These are phyloP conservation scores for Nannoperca obscura DNA, from an alignment of 2,797 vertebrate species.

Conservation along the genomic window DNA sequence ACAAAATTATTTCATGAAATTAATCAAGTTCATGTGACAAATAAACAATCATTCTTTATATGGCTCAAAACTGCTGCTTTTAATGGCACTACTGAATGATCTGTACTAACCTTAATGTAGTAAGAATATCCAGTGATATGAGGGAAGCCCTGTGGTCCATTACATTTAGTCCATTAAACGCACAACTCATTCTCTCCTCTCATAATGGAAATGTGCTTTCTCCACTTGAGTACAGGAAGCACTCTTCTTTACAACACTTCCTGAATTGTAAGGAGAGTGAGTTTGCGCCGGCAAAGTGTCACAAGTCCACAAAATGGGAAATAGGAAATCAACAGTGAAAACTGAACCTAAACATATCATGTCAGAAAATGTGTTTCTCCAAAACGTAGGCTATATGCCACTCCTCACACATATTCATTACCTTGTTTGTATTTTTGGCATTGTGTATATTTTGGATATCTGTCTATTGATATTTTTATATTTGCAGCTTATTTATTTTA, in stretches of 20 bases:
- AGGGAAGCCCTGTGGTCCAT: neutral
- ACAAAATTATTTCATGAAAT: neutral
- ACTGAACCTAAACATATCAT: neutral
- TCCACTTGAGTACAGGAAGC: conserved; percentile 60
- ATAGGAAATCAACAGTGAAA: neutral
- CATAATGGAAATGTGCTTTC: conserved; percentile 53
- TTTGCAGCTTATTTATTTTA: no score
- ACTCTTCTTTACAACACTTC: conserved; percentile 47
- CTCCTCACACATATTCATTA: no score
- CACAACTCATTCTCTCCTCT: conserved; percentile 7
- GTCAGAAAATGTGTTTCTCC: neutral
- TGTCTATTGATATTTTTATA: no score
- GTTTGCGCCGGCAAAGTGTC: conserved; percentile 17
- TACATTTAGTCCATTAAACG: conserved; percentile 11
- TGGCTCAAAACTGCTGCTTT: neutral
- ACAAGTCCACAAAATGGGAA: neutral
- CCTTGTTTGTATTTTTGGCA: no score
- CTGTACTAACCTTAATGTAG: conserved; percentile 8
- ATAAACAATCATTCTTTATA: neutral
- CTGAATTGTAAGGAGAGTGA: conserved; percentile 36
- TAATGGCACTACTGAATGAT: conserved; percentile 10
- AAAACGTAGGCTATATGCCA: neutral
- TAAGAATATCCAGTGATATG: conserved; percentile 15
- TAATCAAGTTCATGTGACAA: neutral
- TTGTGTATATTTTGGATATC: no score